A percentile compares a stretch with the other conserved stretches of the same genome.
Evolutionary conservation across 2,113 vertebrate genomes (phyloP).

Genomic region (Lepus americanus): DNA sequence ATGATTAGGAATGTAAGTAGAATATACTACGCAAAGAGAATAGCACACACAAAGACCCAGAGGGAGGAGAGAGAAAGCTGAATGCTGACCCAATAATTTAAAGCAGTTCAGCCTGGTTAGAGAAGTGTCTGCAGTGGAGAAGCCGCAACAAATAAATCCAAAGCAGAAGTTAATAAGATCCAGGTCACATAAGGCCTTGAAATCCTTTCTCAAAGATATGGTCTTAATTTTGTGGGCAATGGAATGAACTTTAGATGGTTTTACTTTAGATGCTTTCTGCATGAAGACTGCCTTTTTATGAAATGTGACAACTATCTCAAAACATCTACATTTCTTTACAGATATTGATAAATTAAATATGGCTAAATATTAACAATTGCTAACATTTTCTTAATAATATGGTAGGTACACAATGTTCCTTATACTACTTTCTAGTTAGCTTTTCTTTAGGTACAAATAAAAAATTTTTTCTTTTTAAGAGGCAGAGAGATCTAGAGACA

Average conservation of each 20-base stretch:
- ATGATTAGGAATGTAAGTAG: neutral
- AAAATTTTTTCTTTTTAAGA: neutral
- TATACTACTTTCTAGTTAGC: neutral
- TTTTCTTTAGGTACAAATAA: neutral
- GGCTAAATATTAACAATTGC: neutral
- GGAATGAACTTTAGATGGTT: neutral
- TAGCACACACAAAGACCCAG: neutral
- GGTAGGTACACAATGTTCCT: neutral
- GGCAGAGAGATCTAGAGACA: too few species aligned
- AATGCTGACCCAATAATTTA: neutral
- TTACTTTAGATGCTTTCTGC: conserved; percentile 10
- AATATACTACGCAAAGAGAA: neutral
- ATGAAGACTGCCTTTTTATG: neutral
- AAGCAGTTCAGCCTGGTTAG: neutral
- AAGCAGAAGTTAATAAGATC: neutral
- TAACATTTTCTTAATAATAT: neutral
- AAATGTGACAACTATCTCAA: conserved; percentile 40
- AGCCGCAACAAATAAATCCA: neutral
- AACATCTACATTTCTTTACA: conserved; percentile 24
- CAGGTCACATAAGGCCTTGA: neutral
- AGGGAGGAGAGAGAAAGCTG: neutral
- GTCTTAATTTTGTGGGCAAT: neutral
- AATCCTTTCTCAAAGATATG: neutral
- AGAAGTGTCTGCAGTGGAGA: neutral
- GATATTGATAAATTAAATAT: conserved; percentile 19